A percentile compares a stretch with the other conserved stretches of the same genome.
These are phyloP conservation scores for Nephrotoma flavescens DNA, from an alignment of 2,888 invertebrate species.

Conservation along the genomic window DNA sequence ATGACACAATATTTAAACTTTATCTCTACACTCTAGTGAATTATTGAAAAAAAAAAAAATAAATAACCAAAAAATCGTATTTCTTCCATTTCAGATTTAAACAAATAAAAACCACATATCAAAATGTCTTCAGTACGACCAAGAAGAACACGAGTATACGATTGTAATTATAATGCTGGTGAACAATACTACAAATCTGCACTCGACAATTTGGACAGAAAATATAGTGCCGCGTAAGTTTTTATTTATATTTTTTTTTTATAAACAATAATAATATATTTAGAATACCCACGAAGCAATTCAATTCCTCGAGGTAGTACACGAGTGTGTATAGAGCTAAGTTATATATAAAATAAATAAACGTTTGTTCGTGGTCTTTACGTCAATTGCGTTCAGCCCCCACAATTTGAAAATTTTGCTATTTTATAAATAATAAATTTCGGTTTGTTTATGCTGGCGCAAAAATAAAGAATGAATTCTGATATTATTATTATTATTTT, in stretches of 20 bases:
- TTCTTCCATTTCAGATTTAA: neutral
- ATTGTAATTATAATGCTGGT: slow-evolving; percentile 72
- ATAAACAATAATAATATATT: neutral
- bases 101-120: neutral
- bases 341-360: neutral
- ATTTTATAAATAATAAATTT: slow-evolving; percentile 2
- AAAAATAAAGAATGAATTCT: neutral
- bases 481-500: neutral
- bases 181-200: slow-evolving; percentile 70
- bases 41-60: no score
- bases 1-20: no score
- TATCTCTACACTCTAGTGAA: no score
- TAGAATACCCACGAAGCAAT: neutral
- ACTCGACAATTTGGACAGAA: slow-evolving; percentile 58
- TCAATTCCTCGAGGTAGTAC: neutral
- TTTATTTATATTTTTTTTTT: slow-evolving; percentile 14
- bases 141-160: slow-evolving; percentile 66
- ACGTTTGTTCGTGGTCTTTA: neutral
- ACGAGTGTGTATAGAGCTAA: neutral
- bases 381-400: neutral
- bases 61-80: neutral
- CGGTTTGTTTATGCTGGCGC: neutral
- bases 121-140: slow-evolving; percentile 3
- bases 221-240: slow-evolving; percentile 39
- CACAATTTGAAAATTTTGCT: neutral